Percentiles rank a stretch among this genome's conserved stretches.
Evolutionary conservation across 2,113 vertebrate species (phyloP).

Genomic region (Numenius arquata): DNA sequence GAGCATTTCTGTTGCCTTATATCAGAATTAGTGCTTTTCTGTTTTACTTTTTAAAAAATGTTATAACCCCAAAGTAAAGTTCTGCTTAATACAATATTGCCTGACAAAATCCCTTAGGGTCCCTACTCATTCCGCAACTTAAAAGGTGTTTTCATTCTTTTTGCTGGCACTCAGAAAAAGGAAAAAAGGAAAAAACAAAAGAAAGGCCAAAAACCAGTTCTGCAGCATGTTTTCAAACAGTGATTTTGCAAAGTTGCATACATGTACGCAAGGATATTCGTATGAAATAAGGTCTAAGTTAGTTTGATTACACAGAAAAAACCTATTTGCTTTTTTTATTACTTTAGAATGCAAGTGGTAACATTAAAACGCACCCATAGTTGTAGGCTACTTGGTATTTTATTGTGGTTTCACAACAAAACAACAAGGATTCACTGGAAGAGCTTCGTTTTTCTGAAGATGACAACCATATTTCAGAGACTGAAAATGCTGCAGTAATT

Average conservation of each 20-base stretch:
- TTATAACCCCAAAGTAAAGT: neutral
- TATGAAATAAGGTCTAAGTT: neutral
- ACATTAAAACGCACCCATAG: neutral
- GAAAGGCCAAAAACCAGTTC: rapidly evolving
- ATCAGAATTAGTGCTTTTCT: neutral
- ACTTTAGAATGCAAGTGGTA: neutral
- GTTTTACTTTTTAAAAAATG: neutral
- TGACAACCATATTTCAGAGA: neutral
- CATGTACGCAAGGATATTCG: neutral
- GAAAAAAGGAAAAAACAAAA: neutral
- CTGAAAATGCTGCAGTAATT: neutral
- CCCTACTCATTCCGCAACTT: neutral
- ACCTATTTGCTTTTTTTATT: neutral
- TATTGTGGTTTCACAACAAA: neutral
- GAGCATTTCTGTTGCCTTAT: neutral
- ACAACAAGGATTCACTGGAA: neutral
- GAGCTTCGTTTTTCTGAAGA: neutral
- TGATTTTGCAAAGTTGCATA: neutral
- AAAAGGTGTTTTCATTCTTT: neutral
- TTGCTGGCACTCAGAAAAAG: neutral
- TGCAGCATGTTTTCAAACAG: neutral
- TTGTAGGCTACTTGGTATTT: neutral
- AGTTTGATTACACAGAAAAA: neutral
- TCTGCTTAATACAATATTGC: neutral
- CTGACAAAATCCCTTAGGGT: neutral